Base-by-base conservation (phyloP, 1,140 invertebrate genomes). In the Polypedilum pembai region DNA sequence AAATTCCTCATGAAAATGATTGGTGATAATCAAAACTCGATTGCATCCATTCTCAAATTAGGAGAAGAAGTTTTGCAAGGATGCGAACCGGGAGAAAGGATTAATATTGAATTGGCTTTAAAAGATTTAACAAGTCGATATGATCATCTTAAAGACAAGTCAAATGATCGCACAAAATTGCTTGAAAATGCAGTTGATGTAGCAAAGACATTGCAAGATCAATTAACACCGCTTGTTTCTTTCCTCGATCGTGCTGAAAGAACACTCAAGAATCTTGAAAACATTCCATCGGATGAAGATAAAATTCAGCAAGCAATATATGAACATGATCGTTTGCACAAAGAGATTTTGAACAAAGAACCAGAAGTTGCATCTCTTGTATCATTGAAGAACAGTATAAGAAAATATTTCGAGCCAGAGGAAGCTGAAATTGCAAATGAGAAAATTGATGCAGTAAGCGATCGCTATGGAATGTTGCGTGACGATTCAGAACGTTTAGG, bases 1-100 rank as follows among this genome's bases (percentile, higher is more conserved):
- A 96, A 96, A 86, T 98, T 98, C 88, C 84, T 98, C 73, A 94
- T 94, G 82, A 98, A 98, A 82, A 95, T 98, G 93, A 83, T 99
- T 24, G 82, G 93, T 78, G 97, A 99, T 81, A 87, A 96, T 65
- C 92, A 96, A 82, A 91, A 92, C 78, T 96, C 94, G 0, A 95
- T 98, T 88, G 91, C 92, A 0, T 94, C 93, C 0, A 81, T 96
- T 8, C 92, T 91, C 79, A 89, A 87, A 69, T 94, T 96, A 89
- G 94, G 94, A 41, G 90, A 93, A 78, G 94, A 95, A 80, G 91
- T 96, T 33, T 92, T 92, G 0, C 90, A 89, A 15, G 91, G 90
- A 76, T 92, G 92, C 20, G 92, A 94, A 76, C 86, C 91, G 0
- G 86, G 88, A 10, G 96, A 99, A 79, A 87, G 92, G 20, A 88